Base-by-base conservation (phyloP, 2,888 invertebrate genomes). In the Synergus gifuensis region DNA sequence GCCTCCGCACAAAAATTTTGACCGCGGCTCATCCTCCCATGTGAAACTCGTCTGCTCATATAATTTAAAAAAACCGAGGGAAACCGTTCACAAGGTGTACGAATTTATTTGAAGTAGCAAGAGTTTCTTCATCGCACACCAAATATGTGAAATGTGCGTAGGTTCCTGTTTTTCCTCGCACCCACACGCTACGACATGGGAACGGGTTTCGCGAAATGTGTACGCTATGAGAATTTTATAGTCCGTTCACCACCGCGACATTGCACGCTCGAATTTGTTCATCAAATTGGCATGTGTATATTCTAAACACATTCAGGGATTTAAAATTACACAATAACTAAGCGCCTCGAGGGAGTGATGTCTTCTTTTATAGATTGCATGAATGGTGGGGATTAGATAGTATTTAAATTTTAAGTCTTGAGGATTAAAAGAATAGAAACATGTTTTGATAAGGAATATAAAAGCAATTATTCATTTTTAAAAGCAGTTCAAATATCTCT, bases 131-230 rank as follows among this genome's bases (percentile, higher is more conserved):
- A 73, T 54, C 54, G 73, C 73, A 54, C 22, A 73, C 78, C 79
- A 83, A 83, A 81, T 79, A 80, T 78, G 79, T 78, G 73, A 79
- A 76, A 78, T 63, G 76, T 78, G 83, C 80, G 81, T 83, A 81
- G 83, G 81, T 73, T 78, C 66, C 81, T 80, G 80, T 83, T 83
- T 83, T 81, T 81, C 73, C 73, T 80, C 78, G 64, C 79, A 81
- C 83, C 83, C 81, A 83, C 83, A 79, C 78, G 76, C 69, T 76
- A 60, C 16, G 80, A 76, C 78, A 63, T 76, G 78, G 58, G 78
- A 83, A 83, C 83, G 77, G 81, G 83, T 83, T 83, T 83, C 77
- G 78, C 78, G 78, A 81, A 83, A 83, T 79, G 67, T 81, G 78
- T 81, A 81, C 67, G 18, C 66, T 46, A 80, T 73, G 80, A 78